These are phyloP conservation scores for Ceryle rudis DNA, from an alignment of 2,797 vertebrate species.

Conservation along the genomic window DNA sequence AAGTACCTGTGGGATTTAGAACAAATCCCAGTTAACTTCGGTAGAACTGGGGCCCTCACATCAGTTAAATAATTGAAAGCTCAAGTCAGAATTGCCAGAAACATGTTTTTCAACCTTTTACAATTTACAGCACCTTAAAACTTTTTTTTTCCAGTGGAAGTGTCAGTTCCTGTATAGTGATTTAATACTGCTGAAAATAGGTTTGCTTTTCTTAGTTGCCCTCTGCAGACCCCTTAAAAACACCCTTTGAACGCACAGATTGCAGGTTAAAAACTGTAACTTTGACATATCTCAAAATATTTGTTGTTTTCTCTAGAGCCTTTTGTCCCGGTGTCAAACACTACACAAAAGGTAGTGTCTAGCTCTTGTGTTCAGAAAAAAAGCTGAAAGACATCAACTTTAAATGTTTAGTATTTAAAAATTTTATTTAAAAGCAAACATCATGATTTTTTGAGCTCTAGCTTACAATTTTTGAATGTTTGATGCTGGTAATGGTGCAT, in stretches of 20 bases:
- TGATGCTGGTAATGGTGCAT: neutral
- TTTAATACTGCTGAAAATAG: conserved; percentile 22
- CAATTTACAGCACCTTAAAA: conserved; percentile 36
- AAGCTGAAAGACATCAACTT: neutral
- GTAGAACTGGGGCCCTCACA: neutral
- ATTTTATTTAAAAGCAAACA: neutral
- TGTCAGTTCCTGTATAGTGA: conserved; percentile 19
- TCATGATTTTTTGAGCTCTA: neutral
- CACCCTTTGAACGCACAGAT: neutral
- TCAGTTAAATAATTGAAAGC: conserved; percentile 33
- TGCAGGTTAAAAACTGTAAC: neutral
- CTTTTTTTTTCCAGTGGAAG: neutral
- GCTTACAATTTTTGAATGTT: neutral
- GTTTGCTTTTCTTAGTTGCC: conserved; percentile 25
- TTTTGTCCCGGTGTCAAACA: neutral
- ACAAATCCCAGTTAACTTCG: conserved; percentile 38
- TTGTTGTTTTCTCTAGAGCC: neutral
- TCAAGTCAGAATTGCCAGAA: neutral
- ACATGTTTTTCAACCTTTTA: conserved; percentile 44
- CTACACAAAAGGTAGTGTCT: neutral
- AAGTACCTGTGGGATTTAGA: conserved; percentile 54
- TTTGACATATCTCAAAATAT: neutral
- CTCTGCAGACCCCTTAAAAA: conserved; percentile 25
- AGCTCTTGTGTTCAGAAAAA: neutral
- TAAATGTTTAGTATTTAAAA: neutral